Evolutionary conservation across 2,113 vertebrate genomes (phyloP).

Genomic region (Ammodytes marinus): DNA sequence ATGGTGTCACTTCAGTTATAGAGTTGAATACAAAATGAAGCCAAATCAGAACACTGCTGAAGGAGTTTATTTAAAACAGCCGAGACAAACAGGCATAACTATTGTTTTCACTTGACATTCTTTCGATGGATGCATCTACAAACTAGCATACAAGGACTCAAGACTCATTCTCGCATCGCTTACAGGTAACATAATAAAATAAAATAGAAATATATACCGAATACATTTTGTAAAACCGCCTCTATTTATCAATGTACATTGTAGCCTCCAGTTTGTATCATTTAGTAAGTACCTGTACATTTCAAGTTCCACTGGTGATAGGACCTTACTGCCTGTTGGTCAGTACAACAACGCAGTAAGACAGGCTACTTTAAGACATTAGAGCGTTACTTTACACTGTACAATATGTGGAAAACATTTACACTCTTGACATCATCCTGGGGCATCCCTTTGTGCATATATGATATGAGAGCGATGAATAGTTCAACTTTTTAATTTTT

Average conservation of each 20-base stretch:
- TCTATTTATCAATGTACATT: constrained; percentile 24
- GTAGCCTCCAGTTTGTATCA: constrained; percentile 30
- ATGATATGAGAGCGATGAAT: background rate
- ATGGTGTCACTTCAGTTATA: background rate
- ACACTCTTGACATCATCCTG: constrained; percentile 10
- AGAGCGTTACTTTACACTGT: constrained; percentile 6
- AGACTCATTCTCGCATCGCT: constrained; percentile 43
- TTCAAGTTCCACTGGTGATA: constrained; percentile 28
- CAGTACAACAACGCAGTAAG: background rate
- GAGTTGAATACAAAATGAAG: background rate
- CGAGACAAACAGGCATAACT: constrained; percentile 69
- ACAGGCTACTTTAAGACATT: constrained; percentile 39
- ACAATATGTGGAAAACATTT: constrained; percentile 32
- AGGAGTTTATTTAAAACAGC: constrained; percentile 70
- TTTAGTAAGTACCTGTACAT: constrained; percentile 16
- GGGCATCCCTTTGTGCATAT: constrained; percentile 23
- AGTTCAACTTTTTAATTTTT: too few species aligned
- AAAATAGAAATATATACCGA: constrained; percentile 63
- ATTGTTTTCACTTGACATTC: constrained; percentile 54
- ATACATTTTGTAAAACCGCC: constrained; percentile 44
- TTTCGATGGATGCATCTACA: constrained; percentile 55
- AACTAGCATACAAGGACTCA: constrained; percentile 22
- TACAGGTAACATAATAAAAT: constrained; percentile 57
- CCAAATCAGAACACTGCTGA: constrained; percentile 35
- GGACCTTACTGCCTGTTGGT: constrained; percentile 5